A percentile compares a stretch with the other conserved stretches of the same genome.
Evolutionary conservation across 2,113 vertebrate genomes (phyloP).

Genomic region (Scopus umbretta): DNA sequence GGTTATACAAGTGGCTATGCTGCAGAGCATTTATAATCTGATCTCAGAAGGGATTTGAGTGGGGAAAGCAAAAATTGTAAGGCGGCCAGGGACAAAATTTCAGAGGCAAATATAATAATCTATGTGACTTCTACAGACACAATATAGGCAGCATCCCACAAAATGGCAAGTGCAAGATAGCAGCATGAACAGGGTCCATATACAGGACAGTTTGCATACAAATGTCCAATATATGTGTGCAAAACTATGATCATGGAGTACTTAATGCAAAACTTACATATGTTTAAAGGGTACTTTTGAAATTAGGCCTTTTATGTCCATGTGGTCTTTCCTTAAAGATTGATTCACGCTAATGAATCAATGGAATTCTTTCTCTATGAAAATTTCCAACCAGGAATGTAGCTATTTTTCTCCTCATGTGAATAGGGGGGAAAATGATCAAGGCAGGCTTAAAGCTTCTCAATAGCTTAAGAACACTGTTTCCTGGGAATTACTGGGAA

Average conservation of each 20-base stretch:
- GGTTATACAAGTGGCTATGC: background rate
- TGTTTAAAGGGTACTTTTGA: slow-evolving; percentile 8
- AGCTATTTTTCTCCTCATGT: background rate
- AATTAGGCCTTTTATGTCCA: background rate
- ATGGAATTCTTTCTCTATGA: background rate
- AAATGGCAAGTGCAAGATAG: background rate
- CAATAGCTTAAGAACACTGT: background rate
- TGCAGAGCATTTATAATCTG: background rate
- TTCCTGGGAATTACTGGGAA: background rate
- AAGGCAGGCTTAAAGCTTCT: background rate
- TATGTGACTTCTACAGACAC: background rate
- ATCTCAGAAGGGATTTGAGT: background rate
- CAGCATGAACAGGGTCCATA: background rate
- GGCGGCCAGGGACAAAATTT: background rate
- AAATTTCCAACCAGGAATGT: background rate
- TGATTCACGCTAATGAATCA: background rate
- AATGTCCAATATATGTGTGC: background rate
- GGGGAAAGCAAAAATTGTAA: background rate
- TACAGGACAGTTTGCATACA: background rate
- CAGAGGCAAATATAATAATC: background rate
- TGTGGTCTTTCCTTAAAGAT: background rate
- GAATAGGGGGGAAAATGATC: background rate
- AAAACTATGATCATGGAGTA: background rate
- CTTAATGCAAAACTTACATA: background rate
- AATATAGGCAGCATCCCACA: background rate